Percentiles rank a stretch among this genome's conserved stretches.
These are phyloP conservation scores for Trochalopteron elliotii DNA, from an alignment of 2,113 vertebrate genomes.

Conservation along the genomic window DNA sequence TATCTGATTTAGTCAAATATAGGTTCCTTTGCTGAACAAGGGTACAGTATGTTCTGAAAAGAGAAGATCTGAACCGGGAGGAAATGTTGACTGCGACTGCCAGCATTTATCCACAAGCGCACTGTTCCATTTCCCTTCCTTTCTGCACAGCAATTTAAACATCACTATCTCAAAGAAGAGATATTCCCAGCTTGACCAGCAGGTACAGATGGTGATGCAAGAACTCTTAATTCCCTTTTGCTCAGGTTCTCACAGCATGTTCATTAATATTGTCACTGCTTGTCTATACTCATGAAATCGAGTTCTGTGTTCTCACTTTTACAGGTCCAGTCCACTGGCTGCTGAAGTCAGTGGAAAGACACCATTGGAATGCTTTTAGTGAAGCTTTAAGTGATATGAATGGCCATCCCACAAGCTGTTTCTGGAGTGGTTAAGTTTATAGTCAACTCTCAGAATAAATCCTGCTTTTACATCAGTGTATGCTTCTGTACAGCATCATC, in stretches of 20 bases:
- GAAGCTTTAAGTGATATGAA: neutral
- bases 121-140: neutral
- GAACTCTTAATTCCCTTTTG: neutral
- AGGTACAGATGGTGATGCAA: neutral
- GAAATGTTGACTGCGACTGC: neutral
- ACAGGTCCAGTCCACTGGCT: neutral
- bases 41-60: neutral
- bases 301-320: neutral
- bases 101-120: neutral
- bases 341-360: neutral
- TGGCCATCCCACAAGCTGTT: neutral
- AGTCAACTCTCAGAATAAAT: neutral
- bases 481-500: neutral
- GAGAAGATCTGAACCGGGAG: neutral
- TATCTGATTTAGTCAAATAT: neutral
- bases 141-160: neutral
- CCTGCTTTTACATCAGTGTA: neutral
- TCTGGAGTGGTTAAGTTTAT: neutral
- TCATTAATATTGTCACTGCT: neutral
- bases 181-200: neutral
- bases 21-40: neutral
- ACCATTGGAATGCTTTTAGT: neutral
- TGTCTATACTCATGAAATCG: fast-evolving
- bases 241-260: neutral
- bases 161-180: neutral